phyloP scores from a whole-genome alignment of 2,113 vertebrate genomes.

The Sardina pilchardus region DNA sequence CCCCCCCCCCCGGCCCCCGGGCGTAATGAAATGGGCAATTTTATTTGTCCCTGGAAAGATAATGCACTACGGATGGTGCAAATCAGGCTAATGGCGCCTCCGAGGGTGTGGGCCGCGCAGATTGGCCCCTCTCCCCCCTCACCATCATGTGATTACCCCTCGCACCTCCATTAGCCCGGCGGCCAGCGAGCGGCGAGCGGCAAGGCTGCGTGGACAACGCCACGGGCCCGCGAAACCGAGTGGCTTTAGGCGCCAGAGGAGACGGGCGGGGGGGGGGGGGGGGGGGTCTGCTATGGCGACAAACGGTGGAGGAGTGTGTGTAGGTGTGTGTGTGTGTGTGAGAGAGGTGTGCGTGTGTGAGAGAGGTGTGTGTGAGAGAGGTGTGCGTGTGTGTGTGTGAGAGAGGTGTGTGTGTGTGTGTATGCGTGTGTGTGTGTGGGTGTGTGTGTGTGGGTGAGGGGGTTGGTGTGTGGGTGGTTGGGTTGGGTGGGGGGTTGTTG shows the following conservation, averaged over 20 bases:
- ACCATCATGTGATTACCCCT: background rate
- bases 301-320: background rate
- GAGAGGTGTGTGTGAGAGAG: conserved; percentile 14
- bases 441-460: conserved; percentile 12
- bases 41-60: background rate
- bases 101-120: background rate
- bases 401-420: conserved; percentile 12
- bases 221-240: background rate
- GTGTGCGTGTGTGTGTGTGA: background rate
- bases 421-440: background rate
- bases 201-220: background rate
- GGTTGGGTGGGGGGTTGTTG: background rate
- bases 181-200: background rate
- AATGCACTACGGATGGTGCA: background rate
- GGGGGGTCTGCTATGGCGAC: no score
- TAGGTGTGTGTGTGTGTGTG: conserved; percentile 10
- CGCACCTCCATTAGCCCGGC: background rate
- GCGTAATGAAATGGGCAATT: conserved; percentile 6
- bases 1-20: background rate
- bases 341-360: background rate
- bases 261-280: no score
- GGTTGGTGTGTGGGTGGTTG: no score
- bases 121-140: background rate
- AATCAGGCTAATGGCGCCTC: conserved; percentile 4
- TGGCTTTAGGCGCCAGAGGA: background rate